These are phyloP conservation scores for Paratilapia polleni DNA, from an alignment of 2,113 vertebrate genomes.

Conservation along the genomic window DNA sequence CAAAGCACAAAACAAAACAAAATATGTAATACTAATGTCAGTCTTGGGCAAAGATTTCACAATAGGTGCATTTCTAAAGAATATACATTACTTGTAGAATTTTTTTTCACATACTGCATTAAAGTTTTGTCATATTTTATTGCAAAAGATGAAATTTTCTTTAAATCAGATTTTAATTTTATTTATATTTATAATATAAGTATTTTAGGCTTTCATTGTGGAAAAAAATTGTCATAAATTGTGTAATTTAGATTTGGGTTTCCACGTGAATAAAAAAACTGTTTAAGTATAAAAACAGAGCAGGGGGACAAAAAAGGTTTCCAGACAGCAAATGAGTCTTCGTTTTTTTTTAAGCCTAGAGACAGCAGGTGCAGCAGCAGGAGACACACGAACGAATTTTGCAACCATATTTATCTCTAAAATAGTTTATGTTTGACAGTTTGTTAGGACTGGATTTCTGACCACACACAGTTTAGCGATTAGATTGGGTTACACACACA, in stretches of 20 bases:
- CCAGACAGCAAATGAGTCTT: not conserved
- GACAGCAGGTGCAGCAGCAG: not conserved
- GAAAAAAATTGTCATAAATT: not conserved
- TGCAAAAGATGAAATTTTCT: not conserved
- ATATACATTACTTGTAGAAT: no score
- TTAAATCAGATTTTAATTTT: not conserved
- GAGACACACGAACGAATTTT: not conserved
- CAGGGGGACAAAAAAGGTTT: not conserved
- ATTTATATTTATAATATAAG: not conserved
- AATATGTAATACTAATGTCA: no score
- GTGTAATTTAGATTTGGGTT: not conserved
- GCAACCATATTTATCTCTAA: not conserved
- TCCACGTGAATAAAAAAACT: not conserved
- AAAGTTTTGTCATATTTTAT: not conserved
- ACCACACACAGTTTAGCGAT: constrained; percentile 11
- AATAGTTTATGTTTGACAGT: constrained; percentile 47
- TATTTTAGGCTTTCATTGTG: not conserved
- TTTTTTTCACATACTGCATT: no score
- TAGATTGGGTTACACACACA: constrained; percentile 31
- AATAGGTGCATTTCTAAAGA: no score
- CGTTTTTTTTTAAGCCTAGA: not conserved
- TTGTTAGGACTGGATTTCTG: constrained; percentile 58
- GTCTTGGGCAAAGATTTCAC: no score
- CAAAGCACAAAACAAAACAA: no score
- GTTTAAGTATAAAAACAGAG: not conserved